phyloP scores from a whole-genome alignment of 2,797 vertebrate genomes.

The Hylomyscus alleni region DNA sequence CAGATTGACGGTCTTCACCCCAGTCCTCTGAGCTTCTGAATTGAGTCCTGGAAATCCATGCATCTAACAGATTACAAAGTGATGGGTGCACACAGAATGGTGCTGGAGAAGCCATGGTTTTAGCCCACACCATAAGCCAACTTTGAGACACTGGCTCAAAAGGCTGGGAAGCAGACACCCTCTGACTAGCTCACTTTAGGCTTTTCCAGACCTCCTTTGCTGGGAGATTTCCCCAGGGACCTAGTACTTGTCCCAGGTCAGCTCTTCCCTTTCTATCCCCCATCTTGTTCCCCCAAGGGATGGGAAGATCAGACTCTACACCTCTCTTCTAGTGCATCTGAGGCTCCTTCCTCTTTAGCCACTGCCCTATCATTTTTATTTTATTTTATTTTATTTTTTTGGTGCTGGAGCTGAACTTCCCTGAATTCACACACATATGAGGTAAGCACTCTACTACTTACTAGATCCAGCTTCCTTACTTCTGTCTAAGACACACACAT shows the following conservation, averaged over 20 bases:
- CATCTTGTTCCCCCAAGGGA: neutral
- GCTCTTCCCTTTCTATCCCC: neutral
- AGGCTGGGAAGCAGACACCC: neutral
- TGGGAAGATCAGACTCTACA: neutral
- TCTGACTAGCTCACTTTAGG: rapidly evolving
- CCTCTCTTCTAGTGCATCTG: conserved; percentile 1
- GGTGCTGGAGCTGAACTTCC: neutral
- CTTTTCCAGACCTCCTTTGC: neutral
- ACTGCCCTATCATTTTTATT: neutral
- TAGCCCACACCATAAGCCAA: neutral
- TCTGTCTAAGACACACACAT: neutral
- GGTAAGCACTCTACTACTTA: neutral
- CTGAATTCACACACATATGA: neutral
- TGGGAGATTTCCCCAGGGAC: neutral
- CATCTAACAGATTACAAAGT: neutral
- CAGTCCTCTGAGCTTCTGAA: neutral
- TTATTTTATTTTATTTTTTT: neutral
- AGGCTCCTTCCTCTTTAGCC: neutral
- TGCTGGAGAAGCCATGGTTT: neutral
- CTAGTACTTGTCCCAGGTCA: neutral
- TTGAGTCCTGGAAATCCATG: neutral
- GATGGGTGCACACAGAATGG: neutral
- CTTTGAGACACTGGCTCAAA: neutral
- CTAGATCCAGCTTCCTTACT: neutral
- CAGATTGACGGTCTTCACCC: neutral